A percentile compares a stretch with the other conserved stretches of the same genome.
Evolutionary conservation across 2,797 vertebrate species (phyloP).

Genomic region (Microchirus variegatus): DNA sequence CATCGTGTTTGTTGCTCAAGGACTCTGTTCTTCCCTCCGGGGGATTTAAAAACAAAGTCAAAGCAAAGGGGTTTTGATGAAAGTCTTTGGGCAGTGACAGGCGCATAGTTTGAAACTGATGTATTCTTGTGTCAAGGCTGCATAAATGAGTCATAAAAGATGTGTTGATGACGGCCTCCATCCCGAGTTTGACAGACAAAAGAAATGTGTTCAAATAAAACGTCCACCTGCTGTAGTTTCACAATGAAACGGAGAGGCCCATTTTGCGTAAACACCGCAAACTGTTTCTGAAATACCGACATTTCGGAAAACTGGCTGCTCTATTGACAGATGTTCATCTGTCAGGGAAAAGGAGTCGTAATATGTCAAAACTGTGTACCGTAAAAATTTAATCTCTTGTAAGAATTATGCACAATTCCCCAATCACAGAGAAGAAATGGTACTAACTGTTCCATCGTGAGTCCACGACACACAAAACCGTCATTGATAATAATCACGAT

Average conservation of each 20-base stretch:
- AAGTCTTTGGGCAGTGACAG: too few relatives aligned
- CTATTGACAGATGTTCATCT: slow-evolving; percentile 61
- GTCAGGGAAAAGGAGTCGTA: slow-evolving; percentile 33
- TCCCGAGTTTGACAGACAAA: slow-evolving; percentile 11
- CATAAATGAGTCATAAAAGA: neutral
- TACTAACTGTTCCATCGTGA: slow-evolving; percentile 18
- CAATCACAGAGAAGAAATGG: slow-evolving; percentile 33
- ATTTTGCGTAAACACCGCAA: slow-evolving; percentile 37
- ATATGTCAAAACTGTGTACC: slow-evolving; percentile 30
- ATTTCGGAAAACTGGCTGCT: slow-evolving; percentile 40
- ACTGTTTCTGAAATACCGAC: slow-evolving; percentile 53
- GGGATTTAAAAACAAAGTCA: too few relatives aligned
- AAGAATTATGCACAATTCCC: slow-evolving; percentile 14
- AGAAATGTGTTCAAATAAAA: slow-evolving; percentile 26
- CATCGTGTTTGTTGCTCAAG: too few relatives aligned
- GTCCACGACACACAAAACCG: slow-evolving; percentile 23
- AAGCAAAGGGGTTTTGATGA: too few relatives aligned
- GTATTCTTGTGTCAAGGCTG: too few relatives aligned
- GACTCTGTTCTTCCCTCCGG: too few relatives aligned
- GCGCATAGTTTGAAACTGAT: too few relatives aligned
- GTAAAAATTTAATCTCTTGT: slow-evolving; percentile 38
- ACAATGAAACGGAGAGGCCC: slow-evolving; percentile 18
- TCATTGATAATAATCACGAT: slow-evolving; percentile 24
- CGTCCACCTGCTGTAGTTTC: slow-evolving; percentile 14
- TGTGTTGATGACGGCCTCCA: slow-evolving; percentile 4